Conservation (phyloP, 2,113 vertebrate species). For the Indicator maculatus region DNA sequence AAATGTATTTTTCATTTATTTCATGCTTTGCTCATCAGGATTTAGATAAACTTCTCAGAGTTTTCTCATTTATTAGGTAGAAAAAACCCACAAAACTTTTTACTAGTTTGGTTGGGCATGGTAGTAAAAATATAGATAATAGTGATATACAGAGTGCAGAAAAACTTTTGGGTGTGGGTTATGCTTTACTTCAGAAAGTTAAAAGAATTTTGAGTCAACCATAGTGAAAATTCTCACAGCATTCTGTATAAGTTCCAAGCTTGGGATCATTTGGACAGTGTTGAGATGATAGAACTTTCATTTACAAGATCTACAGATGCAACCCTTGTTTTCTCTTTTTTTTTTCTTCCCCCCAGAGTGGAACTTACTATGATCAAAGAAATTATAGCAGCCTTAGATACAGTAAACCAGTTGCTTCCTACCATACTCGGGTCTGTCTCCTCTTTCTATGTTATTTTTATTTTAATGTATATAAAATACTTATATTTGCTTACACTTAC, state of each 20-base stretch:
- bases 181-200: neutral
- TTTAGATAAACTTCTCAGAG: neutral
- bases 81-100: neutral
- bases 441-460: neutral
- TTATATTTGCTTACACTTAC: neutral
- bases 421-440: conserved; percentile 76
- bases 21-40: neutral
- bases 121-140: neutral
- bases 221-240: neutral
- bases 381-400: conserved; percentile 90
- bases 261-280: neutral
- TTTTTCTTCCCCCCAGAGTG: conserved; percentile 80
- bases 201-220: neutral
- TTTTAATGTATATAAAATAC: neutral
- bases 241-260: neutral
- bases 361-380: conserved; percentile 92
- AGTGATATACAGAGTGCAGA: neutral
- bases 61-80: neutral
- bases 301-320: neutral
- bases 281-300: neutral
- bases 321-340: neutral
- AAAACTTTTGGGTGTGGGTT: neutral
- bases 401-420: conserved; percentile 80
- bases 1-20: neutral
- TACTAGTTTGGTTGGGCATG: neutral